Conservation (phyloP, 1,140 invertebrate genomes). For the Papilio glaucus region DNA sequence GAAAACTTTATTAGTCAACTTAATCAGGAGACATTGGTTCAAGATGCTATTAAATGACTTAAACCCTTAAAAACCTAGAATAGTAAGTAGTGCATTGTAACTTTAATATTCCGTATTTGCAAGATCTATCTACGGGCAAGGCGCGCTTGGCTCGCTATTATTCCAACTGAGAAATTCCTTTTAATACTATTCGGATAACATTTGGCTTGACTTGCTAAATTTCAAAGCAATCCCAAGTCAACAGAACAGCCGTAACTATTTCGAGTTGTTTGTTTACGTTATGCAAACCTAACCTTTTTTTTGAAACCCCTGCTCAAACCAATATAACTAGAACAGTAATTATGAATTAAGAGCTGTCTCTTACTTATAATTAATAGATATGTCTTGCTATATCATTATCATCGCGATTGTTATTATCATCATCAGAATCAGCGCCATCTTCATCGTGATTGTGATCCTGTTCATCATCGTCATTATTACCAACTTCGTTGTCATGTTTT, state of each 20-base stretch:
- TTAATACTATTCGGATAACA: slow-evolving; percentile 4
- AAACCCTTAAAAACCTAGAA: neutral
- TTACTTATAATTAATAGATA: neutral
- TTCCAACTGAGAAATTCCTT: slow-evolving; percentile 1
- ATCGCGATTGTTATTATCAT: too few species aligned
- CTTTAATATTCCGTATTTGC: neutral
- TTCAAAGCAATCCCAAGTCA: slow-evolving; percentile 5
- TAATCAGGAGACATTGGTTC: too few species aligned
- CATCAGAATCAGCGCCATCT: too few species aligned
- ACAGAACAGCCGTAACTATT: slow-evolving; percentile 12
- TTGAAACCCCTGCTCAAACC: neutral
- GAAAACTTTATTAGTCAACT: too few species aligned
- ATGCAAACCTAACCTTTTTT: too few species aligned
- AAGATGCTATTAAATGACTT: too few species aligned
- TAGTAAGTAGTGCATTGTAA: neutral
- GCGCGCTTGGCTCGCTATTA: neutral
- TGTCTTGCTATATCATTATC: too few species aligned
- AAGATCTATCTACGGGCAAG: neutral
- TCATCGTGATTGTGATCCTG: too few species aligned
- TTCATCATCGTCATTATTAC: too few species aligned
- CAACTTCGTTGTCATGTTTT: too few species aligned
- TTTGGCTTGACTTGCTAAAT: slow-evolving; percentile 11
- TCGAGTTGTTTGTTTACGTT: slow-evolving; percentile 4
- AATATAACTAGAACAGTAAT: neutral
- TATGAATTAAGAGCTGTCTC: neutral